Evolutionary conservation across 2,113 vertebrate species (phyloP).

Genomic region (Psittacus erithacus): DNA sequence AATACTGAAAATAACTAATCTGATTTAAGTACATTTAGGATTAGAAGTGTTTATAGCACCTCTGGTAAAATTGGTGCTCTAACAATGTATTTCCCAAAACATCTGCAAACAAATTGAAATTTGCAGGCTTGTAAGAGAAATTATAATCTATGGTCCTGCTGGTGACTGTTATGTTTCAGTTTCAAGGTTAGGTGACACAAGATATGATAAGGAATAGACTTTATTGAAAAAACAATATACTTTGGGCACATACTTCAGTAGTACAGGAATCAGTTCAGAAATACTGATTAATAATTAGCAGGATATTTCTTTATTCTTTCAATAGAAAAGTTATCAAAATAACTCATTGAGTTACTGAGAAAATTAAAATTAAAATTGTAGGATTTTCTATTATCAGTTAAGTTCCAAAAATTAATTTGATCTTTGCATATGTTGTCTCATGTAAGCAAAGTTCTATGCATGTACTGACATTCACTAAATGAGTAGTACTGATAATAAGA

Average conservation of each 20-base stretch:
- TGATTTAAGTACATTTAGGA: not conserved
- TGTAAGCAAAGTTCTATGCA: not conserved
- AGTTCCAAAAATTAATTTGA: not conserved
- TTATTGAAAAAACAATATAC: not conserved
- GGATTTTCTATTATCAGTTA: not conserved
- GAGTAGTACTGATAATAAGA: not conserved
- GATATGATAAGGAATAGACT: not conserved
- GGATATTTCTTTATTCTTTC: not conserved
- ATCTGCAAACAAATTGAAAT: not conserved
- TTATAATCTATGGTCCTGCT: not conserved
- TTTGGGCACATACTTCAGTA: not conserved
- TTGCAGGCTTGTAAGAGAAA: not conserved
- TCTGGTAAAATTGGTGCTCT: not conserved
- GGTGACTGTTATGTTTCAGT: accelerated
- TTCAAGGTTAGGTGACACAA: not conserved
- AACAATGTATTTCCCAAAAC: not conserved
- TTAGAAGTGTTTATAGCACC: not conserved
- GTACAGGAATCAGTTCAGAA: not conserved
- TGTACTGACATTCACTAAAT: not conserved
- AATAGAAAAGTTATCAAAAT: not conserved
- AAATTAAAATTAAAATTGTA: accelerated
- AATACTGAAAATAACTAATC: not conserved
- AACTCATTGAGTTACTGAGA: not conserved
- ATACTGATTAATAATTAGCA: not conserved
- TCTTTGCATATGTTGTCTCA: not conserved